Base-by-base conservation (phyloP, 2,113 vertebrate species). In the Syngnathus scovelli region DNA sequence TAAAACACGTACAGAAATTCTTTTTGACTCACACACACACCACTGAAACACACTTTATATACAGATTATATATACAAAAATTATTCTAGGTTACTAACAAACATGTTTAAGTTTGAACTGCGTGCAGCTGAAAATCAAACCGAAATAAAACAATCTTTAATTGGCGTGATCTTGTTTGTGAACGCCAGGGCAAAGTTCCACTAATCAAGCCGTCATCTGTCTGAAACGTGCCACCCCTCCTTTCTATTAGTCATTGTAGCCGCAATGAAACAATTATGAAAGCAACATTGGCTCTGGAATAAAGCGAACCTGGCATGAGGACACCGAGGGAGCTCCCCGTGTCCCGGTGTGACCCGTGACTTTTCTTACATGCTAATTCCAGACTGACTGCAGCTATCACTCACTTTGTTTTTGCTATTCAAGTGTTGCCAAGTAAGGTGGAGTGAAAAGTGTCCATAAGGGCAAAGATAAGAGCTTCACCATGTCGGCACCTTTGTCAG, bases 381-480 rank as follows among this genome's bases (percentile, higher is more conserved):
- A 89, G 80, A 83, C 70, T 77, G 59, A 82, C 77, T 72, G 85
- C 75, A 78, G 75, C 75, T 88, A 85, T 87, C 86, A 81, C 77
- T 85, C 82, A 85, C 38, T 79, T 21, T 23, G 8, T 16, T 2
- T 11, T 16, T 66, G 48, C 69, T 76, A 59, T 86, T 84, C 81
- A 86, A 75, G 66, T 16, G 39, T 41, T 23, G 56, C 74, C 79
- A 52, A 83, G 71, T 64, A 65, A 49, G 37, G 65, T 72, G 72
- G 61, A 77, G 65, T 48, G 72, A 76, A 63, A 23, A 62, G 75
- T 41, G 76, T 85, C 67, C 74, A 78, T 5, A 12, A 1, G 4
- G 52, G 63, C 41, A 10, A 39, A 84, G 87, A 89, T 88, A 90
- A 88, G 81, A 83, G 63, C 55, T 19, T 83, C 69, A 49, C 21